Evolutionary conservation across 2,113 vertebrate species (phyloP), one percentile per base, ranked within the genome.

Genomic region (Isurus oxyrinchus): DNA sequence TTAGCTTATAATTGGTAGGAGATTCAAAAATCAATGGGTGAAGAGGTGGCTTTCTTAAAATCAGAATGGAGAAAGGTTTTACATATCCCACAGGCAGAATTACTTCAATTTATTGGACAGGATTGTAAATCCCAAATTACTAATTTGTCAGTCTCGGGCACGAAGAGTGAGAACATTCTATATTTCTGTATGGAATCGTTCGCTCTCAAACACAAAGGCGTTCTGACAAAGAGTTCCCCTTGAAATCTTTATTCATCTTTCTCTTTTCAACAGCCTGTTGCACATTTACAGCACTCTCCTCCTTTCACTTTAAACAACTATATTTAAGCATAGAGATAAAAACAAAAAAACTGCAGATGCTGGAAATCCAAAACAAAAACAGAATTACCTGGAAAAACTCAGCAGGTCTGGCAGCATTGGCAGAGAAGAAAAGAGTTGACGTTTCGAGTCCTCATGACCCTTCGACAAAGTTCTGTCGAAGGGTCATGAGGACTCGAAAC

Each of bases 71-170:
- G 69, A 95, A 95, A 35, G 27, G 25, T 55, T 72, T 11, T 76
- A 35, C 6, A 55, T 53, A 95, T 66, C 69, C 1, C 40, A 27
- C 25, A 55, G 8, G 14, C 44, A 72, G 25, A 95, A 95, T 31
- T 72, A 44, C 19, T 10, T 67, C 35, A 49, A 49, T 95, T 95
- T 69, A 95, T 16, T 95, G 67, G 66, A 49, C 67, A 72, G 25
- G n/a, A 95, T 95, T 49, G 94, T 49, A 95, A 76, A 10, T 72
- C 94, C 44, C 67, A 95, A 35, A 53, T 95, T 95, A 69, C 44
- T 3, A 49, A 95, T 14, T 55, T 72, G 27, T 63, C 27, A 95
- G 19, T 95, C 93, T 95, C 63, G 2, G 5, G 27, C 10, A 31
- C 6, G 57, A 91, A 91, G 55, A 59, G 31, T 59, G 35, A 55